Evolutionary conservation across 2,797 vertebrate species (phyloP).

Genomic region (Anabas testudineus): DNA sequence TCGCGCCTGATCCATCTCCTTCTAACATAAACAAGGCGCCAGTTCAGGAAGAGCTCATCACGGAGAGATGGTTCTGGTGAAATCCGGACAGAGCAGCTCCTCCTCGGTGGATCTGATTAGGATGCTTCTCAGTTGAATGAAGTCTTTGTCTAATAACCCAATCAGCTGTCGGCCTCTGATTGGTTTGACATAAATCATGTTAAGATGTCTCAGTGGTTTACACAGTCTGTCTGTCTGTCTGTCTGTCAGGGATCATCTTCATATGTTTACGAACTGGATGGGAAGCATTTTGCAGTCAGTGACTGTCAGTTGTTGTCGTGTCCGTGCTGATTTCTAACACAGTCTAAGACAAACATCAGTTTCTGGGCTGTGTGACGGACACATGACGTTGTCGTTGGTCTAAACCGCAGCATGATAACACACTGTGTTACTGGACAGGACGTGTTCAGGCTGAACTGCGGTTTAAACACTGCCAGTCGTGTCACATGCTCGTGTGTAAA

Average conservation of each 20-base stretch:
- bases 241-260: too few species aligned
- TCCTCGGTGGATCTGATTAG: constrained; percentile 30
- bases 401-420: too few species aligned
- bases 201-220: constrained; percentile 39
- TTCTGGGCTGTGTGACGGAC: constrained; percentile 14
- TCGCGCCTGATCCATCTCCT: constrained; percentile 62
- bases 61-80: constrained; percentile 9
- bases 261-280: constrained; percentile 34
- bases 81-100: constrained; percentile 17
- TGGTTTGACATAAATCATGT: constrained; percentile 50
- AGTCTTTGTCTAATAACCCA: constrained; percentile 52
- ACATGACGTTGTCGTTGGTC: neutral
- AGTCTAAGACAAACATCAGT: constrained; percentile 31
- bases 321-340: constrained; percentile 36
- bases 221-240: constrained; percentile 19
- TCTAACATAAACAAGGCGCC: constrained; percentile 64
- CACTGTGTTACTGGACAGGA: too few species aligned
- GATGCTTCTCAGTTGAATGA: constrained; percentile 49
- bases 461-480: neutral
- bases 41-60: constrained; percentile 44
- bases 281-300: constrained; percentile 37
- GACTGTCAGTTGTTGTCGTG: constrained; percentile 41
- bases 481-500: constrained; percentile 1
- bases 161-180: constrained; percentile 45
- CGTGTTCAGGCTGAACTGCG: too few species aligned